Evolutionary conservation across 2,888 invertebrate genomes (phyloP).

Genomic region (Eilema caniola): DNA sequence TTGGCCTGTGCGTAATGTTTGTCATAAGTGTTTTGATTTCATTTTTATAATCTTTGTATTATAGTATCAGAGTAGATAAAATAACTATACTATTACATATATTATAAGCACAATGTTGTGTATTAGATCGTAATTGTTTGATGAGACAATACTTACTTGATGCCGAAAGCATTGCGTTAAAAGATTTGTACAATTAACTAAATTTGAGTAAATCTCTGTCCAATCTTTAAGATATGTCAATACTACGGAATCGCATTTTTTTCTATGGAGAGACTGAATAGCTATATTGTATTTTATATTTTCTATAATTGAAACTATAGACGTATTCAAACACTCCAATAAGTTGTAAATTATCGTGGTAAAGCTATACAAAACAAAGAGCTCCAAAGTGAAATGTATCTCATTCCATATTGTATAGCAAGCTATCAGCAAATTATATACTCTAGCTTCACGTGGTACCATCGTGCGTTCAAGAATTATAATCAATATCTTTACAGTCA

Average conservation of each 20-base stretch:
- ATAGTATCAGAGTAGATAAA: too few species aligned
- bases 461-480: neutral
- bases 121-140: neutral
- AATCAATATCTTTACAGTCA: neutral
- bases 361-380: neutral
- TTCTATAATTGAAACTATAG: neutral
- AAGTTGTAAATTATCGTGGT: constrained; percentile 6
- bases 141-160: constrained; percentile 17
- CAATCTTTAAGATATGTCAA: neutral
- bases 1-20: too few species aligned
- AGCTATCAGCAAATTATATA: neutral
- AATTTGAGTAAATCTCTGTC: constrained; percentile 19
- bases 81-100: too few species aligned
- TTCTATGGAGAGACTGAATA: neutral
- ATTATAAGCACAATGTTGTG: too few species aligned
- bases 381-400: constrained; percentile 17
- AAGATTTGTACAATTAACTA: constrained; percentile 23
- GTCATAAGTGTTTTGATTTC: too few species aligned
- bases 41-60: too few species aligned
- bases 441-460: neutral
- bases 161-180: constrained; percentile 14
- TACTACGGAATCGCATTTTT: neutral
- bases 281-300: neutral
- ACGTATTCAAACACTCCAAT: constrained; percentile 12
- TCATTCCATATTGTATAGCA: constrained; percentile 7